Evolutionary conservation across 92 coral and sea anemone genomes (phyloP), one percentile per base, ranked within the genome.

Genomic region (Siderastrea radians): DNA sequence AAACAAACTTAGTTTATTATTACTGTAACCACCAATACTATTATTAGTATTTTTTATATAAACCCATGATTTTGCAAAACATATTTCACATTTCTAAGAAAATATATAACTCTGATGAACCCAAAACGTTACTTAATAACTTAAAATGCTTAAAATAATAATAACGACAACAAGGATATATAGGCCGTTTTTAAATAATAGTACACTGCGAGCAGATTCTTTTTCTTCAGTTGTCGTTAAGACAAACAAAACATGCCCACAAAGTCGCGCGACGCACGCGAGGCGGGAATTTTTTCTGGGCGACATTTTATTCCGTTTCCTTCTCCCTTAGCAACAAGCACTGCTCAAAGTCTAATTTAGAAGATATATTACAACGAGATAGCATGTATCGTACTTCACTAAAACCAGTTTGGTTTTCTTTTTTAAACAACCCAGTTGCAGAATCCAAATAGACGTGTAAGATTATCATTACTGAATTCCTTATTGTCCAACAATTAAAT

Each of bases 171-270:
- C 45, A 4, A 5, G 17, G 1, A 43, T 54, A 38, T 13, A 19
- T 77, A 45, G 19, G 74, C 84, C 84, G 60, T 65, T 64, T 81
- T 81, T 68, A 81, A 81, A 68, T 68, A 68, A 67, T 15, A 16
- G 16, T 51, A 6, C 6, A 46, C 66, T 61, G 66, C 26, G 2
- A 11, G 44, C 5, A 1, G n/a, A 11, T 7, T 10, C 19, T 12
- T 70, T 70, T 12, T 19, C 19, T 47, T 45, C 4, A 0, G 5
- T 45, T 7, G 7, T 70, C 53, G 8, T 13, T 70, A 10, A 10
- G 9, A 38, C 6, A 5, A 49, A 13, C 57, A 4, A 71, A 71
- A 48, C 7, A 26, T 26, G 38, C 38, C 38, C 38, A 26, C 38
- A 26, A 26, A 26, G 38, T 26, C 38, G 38, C 38, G 38, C 38